Percentiles rank a stretch among this genome's conserved stretches.
phyloP scores from a whole-genome alignment of 2,888 invertebrate species.

The Apodemia duryi region DNA sequence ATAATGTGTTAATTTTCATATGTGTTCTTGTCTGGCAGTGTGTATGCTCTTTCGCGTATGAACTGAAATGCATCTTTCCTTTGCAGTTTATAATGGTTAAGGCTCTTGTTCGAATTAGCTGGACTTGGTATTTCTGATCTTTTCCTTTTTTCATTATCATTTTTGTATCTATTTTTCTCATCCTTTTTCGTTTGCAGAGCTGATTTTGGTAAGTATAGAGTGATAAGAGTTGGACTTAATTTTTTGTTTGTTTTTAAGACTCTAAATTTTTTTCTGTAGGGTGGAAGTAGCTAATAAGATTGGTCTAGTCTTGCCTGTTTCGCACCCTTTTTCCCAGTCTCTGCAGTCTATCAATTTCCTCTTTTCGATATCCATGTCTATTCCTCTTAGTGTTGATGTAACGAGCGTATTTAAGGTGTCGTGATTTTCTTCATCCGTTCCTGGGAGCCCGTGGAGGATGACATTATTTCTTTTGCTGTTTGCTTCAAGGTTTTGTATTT shows the following conservation, averaged over 20 bases:
- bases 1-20: too few relatives aligned
- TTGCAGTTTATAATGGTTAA: too few relatives aligned
- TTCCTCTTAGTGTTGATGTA: neutral
- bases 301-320: neutral
- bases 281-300: constrained; percentile 16
- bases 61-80: too few relatives aligned
- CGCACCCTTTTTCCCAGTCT: neutral
- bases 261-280: neutral
- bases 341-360: neutral
- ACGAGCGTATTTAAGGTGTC: neutral
- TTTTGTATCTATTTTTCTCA: neutral
- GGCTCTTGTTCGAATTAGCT: too few relatives aligned
- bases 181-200: constrained; percentile 9
- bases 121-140: too few relatives aligned
- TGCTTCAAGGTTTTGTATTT: constrained; percentile 17
- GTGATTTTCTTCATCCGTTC: constrained; percentile 12
- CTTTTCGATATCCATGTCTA: neutral
- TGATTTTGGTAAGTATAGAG: constrained; percentile 11
- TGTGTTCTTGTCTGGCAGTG: too few relatives aligned
- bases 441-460: constrained; percentile 18
- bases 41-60: too few relatives aligned
- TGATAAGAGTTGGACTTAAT: constrained; percentile 17
- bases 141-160: constrained; percentile 12
- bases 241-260: constrained; percentile 16
- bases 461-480: constrained; percentile 18